Conservation (phyloP, 1,140 invertebrate species). For the Dendrolimus punctatus region DNA sequence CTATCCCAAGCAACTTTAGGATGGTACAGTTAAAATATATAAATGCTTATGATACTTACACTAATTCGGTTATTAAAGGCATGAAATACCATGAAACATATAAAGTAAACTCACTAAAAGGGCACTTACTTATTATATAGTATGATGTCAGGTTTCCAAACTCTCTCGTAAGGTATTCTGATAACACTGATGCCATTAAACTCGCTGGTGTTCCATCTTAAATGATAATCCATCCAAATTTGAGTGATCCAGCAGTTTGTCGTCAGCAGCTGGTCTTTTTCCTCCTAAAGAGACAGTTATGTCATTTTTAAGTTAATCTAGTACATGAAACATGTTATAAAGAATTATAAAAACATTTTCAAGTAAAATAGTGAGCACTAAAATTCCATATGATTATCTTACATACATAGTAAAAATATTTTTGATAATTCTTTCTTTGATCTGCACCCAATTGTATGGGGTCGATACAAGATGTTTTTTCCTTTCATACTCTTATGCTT, state of each 20-base stretch:
- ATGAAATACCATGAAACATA: neutral
- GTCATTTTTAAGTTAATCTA: constrained; percentile 2
- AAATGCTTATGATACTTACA: too few species aligned
- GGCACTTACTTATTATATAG: constrained; percentile 89
- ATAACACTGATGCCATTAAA: constrained; percentile 88
- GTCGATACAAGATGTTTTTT: too few species aligned
- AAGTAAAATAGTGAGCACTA: too few species aligned
- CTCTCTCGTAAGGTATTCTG: constrained; percentile 82
- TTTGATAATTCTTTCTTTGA: too few species aligned
- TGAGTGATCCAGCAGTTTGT: constrained; percentile 95
- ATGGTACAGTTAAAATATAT: too few species aligned
- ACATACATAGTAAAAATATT: too few species aligned
- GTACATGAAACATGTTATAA: neutral
- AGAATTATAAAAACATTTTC: neutral
- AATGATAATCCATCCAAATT: constrained; percentile 90
- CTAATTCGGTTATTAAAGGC: too few species aligned
- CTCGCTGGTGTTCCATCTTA: constrained; percentile 91
- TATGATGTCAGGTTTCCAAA: constrained; percentile 91
- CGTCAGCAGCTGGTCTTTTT: constrained; percentile 86
- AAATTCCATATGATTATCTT: too few species aligned
- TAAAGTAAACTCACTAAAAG: neutral
- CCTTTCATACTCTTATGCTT: too few species aligned
- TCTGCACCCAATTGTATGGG: too few species aligned
- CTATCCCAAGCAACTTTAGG: too few species aligned
- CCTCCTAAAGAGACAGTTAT: constrained; percentile 72